phyloP scores from a whole-genome alignment of 2,888 invertebrate species.

The Apotomis turbidana region DNA sequence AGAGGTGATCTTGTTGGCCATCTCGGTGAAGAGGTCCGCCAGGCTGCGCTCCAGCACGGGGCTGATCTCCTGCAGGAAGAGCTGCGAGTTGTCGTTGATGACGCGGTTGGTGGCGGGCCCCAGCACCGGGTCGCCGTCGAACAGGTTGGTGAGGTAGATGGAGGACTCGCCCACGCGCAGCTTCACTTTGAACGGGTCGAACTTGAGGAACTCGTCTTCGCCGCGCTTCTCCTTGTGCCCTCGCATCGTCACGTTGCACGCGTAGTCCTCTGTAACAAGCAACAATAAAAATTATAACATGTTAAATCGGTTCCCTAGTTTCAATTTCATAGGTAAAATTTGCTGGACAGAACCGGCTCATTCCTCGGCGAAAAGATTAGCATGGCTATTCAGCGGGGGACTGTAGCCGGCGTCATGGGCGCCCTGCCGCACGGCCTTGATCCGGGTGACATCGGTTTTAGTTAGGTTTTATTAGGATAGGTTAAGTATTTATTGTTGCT shows the following conservation, averaged over 20 bases:
- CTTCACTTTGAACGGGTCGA: constrained; percentile 85
- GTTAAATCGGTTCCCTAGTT: too few species aligned
- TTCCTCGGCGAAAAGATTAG: too few species aligned
- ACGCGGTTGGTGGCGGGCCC: constrained; percentile 87
- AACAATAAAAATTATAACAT: not conserved
- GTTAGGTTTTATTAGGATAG: too few species aligned
- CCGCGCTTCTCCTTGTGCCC: constrained; percentile 83
- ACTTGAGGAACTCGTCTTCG: constrained; percentile 84
- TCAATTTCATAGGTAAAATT: too few species aligned
- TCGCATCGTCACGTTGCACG: constrained; percentile 86
- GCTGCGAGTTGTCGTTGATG: constrained; percentile 86
- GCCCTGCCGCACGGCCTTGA: too few species aligned
- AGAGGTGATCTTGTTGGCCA: constrained; percentile 87
- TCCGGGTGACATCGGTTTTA: too few species aligned
- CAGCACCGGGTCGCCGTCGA: constrained; percentile 86
- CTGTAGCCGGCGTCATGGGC: too few species aligned
- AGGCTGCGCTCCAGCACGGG: constrained; percentile 86
- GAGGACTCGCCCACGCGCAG: constrained; percentile 85
- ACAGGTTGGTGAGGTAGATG: constrained; percentile 86
- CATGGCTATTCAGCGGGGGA: too few species aligned
- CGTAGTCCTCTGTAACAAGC: constrained; percentile 84
- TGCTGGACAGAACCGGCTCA: too few species aligned
- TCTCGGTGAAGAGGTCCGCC: constrained; percentile 86
- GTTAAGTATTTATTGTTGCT: too few species aligned
- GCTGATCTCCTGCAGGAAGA: constrained; percentile 87